These are phyloP conservation scores for Nixonia krombeini DNA, from an alignment of 1,140 invertebrate species.

Conservation along the genomic window DNA sequence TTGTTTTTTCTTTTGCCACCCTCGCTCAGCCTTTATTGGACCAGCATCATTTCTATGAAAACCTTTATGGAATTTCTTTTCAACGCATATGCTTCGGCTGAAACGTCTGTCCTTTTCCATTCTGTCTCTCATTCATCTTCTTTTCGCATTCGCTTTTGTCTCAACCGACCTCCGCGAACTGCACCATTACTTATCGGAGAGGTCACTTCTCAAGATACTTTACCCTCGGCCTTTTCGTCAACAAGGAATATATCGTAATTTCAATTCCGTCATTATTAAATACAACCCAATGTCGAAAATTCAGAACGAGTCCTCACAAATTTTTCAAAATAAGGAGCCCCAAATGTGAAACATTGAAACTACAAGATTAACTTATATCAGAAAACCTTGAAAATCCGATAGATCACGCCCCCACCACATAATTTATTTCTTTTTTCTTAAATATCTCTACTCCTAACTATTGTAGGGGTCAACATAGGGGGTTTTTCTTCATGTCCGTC, in stretches of 20 bases:
- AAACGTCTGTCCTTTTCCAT: constrained; percentile 8
- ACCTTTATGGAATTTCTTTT: constrained; percentile 33
- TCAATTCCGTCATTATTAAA: neutral
- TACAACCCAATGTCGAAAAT: neutral
- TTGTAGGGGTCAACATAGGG: too few species aligned
- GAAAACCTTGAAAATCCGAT: too few species aligned
- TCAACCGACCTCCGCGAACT: constrained; percentile 21
- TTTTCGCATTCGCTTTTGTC: constrained; percentile 12
- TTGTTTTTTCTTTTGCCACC: constrained; percentile 20
- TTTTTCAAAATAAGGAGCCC: too few species aligned
- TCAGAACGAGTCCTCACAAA: too few species aligned
- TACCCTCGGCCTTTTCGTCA: too few species aligned
- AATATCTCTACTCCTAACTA: too few species aligned
- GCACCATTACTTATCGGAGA: constrained; percentile 4
- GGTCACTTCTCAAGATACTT: too few species aligned
- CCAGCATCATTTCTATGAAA: constrained; percentile 30
- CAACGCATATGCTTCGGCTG: constrained; percentile 37
- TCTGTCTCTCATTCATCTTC: constrained; percentile 27
- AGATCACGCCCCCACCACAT: too few species aligned
- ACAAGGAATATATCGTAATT: neutral
- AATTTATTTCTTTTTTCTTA: too few species aligned
- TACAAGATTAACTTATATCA: too few species aligned
- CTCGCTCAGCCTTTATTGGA: constrained; percentile 30
- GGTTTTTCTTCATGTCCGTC: too few species aligned
- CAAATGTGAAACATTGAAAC: too few species aligned